Conservation (phyloP, 2,888 invertebrate genomes). For the Junonia oenone region DNA sequence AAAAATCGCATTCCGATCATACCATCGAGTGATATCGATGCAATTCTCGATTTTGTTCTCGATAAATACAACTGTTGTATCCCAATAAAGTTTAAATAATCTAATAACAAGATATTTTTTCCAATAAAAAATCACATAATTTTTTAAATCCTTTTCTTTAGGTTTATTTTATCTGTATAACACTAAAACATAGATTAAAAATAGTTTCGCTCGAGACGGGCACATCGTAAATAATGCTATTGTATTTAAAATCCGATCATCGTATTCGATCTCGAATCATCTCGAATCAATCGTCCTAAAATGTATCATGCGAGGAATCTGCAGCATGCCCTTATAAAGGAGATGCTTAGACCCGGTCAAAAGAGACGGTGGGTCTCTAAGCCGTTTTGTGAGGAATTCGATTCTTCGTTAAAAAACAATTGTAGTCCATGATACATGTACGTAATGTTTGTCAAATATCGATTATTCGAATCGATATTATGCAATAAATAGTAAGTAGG, state of each 20-base stretch:
- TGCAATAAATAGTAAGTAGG: not conserved
- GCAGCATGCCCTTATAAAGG: constrained; percentile 43
- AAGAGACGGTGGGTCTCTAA: constrained; percentile 36
- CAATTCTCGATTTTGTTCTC: too few species aligned
- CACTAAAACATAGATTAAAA: not conserved
- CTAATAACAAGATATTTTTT: too few species aligned
- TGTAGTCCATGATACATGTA: not conserved
- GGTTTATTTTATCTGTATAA: too few species aligned
- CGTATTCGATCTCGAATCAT: constrained; percentile 28
- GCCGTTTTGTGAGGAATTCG: constrained; percentile 8
- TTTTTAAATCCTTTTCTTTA: too few species aligned
- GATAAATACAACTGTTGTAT: too few species aligned
- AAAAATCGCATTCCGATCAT: too few species aligned
- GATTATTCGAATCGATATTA: not conserved
- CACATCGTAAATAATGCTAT: constrained; percentile 37
- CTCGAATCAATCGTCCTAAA: constrained; percentile 26
- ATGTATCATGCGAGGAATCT: constrained; percentile 39
- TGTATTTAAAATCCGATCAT: constrained; percentile 43
- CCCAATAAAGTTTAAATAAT: too few species aligned
- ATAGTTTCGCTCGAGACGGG: constrained; percentile 9
- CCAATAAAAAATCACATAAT: too few species aligned
- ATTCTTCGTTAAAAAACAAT: not conserved
- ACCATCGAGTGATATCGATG: too few species aligned
- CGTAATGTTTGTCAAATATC: not conserved
- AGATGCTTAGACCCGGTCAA: constrained; percentile 37